Conservation (phyloP, 2,888 invertebrate genomes). For the Epicampocera succincta region DNA sequence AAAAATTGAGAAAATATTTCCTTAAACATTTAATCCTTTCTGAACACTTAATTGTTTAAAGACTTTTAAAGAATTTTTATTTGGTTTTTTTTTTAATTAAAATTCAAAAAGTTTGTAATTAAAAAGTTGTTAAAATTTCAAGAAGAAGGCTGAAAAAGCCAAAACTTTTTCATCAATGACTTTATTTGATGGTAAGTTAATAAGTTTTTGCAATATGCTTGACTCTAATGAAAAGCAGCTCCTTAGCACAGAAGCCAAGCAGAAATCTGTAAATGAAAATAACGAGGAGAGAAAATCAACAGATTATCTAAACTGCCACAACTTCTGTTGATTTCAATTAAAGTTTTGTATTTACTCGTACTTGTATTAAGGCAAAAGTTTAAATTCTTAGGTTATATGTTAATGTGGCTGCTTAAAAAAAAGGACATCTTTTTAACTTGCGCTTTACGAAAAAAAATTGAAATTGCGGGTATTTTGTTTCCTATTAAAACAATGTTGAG, state of each 20-base stretch:
- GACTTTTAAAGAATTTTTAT: background rate
- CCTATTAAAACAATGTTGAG: too few species aligned
- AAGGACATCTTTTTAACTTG: too few species aligned
- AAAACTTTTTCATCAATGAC: conserved; percentile 27
- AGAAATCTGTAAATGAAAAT: background rate
- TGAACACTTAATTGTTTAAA: conserved; percentile 9
- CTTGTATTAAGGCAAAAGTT: background rate
- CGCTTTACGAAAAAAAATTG: too few species aligned
- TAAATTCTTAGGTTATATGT: too few species aligned
- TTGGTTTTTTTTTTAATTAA: conserved; percentile 24
- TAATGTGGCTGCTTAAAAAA: too few species aligned
- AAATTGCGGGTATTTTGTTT: too few species aligned
- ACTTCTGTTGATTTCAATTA: conserved; percentile 52
- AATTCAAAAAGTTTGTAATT: conserved; percentile 27
- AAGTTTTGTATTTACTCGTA: conserved; percentile 1
- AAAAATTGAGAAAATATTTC: background rate
- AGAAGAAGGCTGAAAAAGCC: background rate
- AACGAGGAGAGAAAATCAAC: conserved; percentile 13
- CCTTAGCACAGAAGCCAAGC: conserved; percentile 3
- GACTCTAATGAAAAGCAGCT: background rate
- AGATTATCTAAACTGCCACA: conserved; percentile 50
- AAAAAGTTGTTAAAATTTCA: conserved; percentile 9
- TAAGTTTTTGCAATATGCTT: background rate
- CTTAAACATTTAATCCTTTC: conserved; percentile 10
- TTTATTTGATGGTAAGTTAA: conserved; percentile 18